A percentile compares a stretch with the other conserved stretches of the same genome.
These are phyloP conservation scores for Nibea coibor DNA, from an alignment of 2,113 vertebrate species.

Conservation along the genomic window DNA sequence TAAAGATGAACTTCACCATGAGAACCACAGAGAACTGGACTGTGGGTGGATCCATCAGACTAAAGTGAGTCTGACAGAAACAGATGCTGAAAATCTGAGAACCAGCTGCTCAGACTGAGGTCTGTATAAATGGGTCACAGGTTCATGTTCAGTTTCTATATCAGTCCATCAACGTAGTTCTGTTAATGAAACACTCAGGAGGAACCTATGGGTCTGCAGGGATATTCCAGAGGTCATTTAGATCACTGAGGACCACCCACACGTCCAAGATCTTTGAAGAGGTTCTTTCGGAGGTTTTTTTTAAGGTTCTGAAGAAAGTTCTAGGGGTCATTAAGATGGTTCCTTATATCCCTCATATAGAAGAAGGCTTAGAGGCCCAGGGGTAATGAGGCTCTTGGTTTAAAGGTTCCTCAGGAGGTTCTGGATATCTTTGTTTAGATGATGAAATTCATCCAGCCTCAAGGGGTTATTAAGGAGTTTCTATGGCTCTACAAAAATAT, in stretches of 20 bases:
- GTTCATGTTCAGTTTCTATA: neutral
- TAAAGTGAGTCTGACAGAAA: slow-evolving; percentile 33
- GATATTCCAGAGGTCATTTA: neutral
- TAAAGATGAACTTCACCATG: no score
- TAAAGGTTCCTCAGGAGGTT: no score
- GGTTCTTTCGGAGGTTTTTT: neutral
- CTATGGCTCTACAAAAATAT: neutral
- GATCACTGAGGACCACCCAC: neutral
- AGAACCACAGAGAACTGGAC: no score
- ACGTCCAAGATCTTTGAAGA: neutral
- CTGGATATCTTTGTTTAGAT: neutral
- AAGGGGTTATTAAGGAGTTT: neutral
- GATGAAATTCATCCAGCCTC: no score
- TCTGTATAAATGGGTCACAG: neutral
- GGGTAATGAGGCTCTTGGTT: neutral
- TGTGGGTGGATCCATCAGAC: neutral
- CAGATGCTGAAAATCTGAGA: slow-evolving; percentile 9
- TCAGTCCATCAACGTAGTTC: neutral
- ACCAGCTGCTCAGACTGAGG: slow-evolving; percentile 11
- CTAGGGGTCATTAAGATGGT: neutral
- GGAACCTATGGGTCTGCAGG: neutral
- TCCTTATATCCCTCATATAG: no score
- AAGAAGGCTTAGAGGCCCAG: no score
- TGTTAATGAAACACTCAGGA: neutral
- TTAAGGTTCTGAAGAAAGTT: neutral